phyloP scores from a whole-genome alignment of 2,888 invertebrate genomes.

The Apodemia mormo region DNA sequence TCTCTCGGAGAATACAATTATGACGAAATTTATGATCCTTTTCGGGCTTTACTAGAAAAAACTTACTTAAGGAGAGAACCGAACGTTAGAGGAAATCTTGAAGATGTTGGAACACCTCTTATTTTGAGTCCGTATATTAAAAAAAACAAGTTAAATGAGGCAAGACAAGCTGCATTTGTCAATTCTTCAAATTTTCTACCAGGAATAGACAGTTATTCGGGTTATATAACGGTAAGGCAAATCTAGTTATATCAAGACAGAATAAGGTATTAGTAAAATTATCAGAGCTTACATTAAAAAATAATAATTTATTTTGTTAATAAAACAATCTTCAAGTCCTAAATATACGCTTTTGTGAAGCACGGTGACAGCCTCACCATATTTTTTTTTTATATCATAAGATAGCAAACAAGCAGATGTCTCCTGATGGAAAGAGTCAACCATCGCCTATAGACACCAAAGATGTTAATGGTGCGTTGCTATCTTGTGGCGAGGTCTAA shows the following conservation, averaged over 20 bases:
- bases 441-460: no score
- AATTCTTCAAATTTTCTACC: background rate
- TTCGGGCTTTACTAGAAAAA: background rate
- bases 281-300: no score
- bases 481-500: no score
- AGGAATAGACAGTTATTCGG: conserved; percentile 6
- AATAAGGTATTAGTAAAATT: background rate
- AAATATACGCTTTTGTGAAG: no score
- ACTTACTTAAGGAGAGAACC: background rate
- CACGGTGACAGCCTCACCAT: no score
- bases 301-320: no score
- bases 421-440: no score
- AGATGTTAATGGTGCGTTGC: no score
- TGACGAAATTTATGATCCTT: background rate
- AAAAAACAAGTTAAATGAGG: background rate
- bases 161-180: background rate
- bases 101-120: background rate
- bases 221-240: background rate
- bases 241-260: background rate
- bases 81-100: background rate
- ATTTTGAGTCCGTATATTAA: conserved; percentile 3
- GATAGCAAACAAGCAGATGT: no score
- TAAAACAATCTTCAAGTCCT: no score
- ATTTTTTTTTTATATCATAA: no score
- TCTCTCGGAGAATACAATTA: background rate